Percentiles rank a stretch among this genome's conserved stretches.
These are phyloP conservation scores for Myiozetetes cayanensis DNA, from an alignment of 2,113 vertebrate genomes.

Conservation along the genomic window DNA sequence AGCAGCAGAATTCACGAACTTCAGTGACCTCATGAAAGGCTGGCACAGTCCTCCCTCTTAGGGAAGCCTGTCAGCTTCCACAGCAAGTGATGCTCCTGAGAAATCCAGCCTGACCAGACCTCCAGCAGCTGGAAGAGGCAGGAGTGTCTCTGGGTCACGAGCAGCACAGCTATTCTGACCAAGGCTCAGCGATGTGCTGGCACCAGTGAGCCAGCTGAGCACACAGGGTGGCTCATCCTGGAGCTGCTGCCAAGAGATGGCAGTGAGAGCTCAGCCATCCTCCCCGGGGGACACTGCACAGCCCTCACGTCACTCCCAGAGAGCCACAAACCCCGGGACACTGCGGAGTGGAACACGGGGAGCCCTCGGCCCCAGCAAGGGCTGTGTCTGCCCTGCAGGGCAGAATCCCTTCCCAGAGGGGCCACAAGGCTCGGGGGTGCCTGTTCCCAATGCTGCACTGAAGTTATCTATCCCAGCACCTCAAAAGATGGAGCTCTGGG, in stretches of 20 bases:
- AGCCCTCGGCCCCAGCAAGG: neutral
- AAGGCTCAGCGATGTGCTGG: neutral
- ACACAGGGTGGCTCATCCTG: neutral
- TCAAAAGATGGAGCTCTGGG: neutral
- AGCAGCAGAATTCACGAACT: rapidly evolving
- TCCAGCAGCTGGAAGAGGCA: neutral
- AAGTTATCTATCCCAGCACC: neutral
- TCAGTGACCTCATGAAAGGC: neutral
- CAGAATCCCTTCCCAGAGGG: neutral
- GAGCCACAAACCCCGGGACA: neutral
- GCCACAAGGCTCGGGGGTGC: neutral
- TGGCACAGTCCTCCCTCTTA: neutral
- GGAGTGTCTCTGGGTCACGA: rapidly evolving
- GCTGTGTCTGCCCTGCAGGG: neutral
- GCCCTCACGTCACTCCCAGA: neutral
- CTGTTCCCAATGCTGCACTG: neutral
- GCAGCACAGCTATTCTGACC: neutral
- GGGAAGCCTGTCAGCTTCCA: neutral
- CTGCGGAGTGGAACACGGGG: neutral
- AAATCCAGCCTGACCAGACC: neutral
- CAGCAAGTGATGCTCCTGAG: neutral
- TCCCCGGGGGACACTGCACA: neutral
- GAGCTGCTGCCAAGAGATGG: neutral
- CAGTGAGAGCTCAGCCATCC: neutral
- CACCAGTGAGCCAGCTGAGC: too few relatives aligned